These are phyloP conservation scores for Myrmophylax atrothorax DNA, from an alignment of 2,113 vertebrate species.

Conservation along the genomic window DNA sequence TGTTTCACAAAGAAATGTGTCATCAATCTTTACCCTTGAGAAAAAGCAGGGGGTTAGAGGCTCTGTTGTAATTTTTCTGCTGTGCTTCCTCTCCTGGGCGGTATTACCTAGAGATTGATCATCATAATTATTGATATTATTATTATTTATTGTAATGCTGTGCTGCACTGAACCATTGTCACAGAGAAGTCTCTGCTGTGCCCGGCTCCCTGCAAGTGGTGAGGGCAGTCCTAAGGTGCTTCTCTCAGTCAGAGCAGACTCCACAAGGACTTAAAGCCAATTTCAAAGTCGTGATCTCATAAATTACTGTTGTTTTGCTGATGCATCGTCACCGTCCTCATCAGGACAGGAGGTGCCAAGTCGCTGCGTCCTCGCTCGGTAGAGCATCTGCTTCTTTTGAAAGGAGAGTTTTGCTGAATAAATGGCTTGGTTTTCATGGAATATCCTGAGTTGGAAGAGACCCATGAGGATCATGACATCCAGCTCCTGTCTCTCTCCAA, in stretches of 20 bases:
- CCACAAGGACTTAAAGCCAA: not conserved
- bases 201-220: fast-evolving
- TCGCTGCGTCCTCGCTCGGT: not conserved
- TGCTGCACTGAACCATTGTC: fast-evolving
- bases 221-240: not conserved
- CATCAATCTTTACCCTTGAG: not conserved
- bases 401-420: not conserved
- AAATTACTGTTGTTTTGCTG: not conserved
- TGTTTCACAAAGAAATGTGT: not conserved
- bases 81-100: not conserved
- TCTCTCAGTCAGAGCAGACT: not conserved
- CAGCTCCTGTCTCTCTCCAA: not conserved
- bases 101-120: not conserved
- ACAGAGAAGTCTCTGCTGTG: not conserved
- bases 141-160: not conserved
- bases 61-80: not conserved
- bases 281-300: not conserved
- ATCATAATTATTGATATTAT: not conserved
- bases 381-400: not conserved
- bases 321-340: not conserved
- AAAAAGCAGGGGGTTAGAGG: not conserved
- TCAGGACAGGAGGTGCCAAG: not conserved
- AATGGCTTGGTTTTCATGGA: not conserved
- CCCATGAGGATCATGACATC: not conserved
- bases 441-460: not conserved